A percentile compares a stretch with the other conserved stretches of the same genome.
Evolutionary conservation across 2,113 vertebrate species (phyloP).

Genomic region (Oxyura jamaicensis): DNA sequence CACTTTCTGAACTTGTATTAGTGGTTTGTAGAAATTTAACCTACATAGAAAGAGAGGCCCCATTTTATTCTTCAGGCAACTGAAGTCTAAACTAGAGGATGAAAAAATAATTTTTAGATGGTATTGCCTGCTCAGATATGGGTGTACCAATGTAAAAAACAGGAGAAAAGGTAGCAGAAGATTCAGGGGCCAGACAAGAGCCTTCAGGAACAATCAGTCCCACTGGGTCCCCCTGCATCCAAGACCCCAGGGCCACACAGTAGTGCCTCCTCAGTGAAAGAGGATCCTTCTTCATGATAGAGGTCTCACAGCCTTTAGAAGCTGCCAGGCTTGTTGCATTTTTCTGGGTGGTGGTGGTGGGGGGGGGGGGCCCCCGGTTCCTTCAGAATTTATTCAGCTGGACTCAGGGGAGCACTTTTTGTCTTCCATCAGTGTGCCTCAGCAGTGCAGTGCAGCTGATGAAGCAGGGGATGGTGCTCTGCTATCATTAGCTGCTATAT

Average conservation of each 20-base stretch:
- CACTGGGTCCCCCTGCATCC: accelerated
- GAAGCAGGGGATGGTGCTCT: not conserved
- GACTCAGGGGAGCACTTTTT: not conserved
- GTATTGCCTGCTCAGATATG: not conserved
- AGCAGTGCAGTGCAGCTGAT: not conserved
- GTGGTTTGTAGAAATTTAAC: not conserved
- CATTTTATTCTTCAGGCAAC: not conserved
- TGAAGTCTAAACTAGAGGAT: not conserved
- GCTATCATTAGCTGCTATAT: not conserved
- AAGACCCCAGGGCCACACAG: not conserved
- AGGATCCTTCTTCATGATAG: accelerated
- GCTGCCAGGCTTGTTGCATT: not conserved
- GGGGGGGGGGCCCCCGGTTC: accelerated
- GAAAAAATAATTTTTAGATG: not conserved
- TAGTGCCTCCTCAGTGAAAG: not conserved
- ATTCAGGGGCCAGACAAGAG: not conserved
- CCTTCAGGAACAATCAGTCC: not conserved
- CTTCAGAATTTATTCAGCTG: not conserved
- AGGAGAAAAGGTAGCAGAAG: not conserved
- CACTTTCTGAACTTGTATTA: not conserved
- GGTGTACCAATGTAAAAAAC: not conserved
- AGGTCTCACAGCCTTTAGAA: not conserved
- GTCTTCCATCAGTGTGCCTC: not conserved
- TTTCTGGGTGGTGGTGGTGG: too few relatives aligned
- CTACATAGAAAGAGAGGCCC: not conserved